phyloP scores from a whole-genome alignment of 2,797 vertebrate species.

The Xerus rutilus region DNA sequence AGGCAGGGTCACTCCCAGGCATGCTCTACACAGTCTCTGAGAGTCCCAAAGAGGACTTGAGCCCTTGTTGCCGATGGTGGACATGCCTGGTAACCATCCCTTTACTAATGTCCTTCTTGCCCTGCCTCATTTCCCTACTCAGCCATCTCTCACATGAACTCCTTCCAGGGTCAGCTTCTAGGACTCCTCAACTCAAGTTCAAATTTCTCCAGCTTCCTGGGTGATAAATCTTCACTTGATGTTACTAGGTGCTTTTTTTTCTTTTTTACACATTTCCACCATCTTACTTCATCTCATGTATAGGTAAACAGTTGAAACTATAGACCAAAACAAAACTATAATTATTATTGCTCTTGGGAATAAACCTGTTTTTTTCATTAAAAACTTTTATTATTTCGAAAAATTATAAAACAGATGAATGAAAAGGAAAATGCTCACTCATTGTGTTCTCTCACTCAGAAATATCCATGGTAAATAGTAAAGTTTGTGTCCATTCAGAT shows the following conservation, averaged over 20 bases:
- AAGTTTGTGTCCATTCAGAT: not conserved
- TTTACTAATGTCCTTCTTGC: no score
- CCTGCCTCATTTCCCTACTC: no score
- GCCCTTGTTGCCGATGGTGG: no score
- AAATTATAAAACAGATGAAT: constrained; percentile 6
- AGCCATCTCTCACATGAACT: not conserved
- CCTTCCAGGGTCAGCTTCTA: not conserved
- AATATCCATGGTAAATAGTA: not conserved
- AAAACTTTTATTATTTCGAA: constrained; percentile 4
- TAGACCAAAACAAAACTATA: not conserved
- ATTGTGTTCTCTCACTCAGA: not conserved
- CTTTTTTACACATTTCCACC: not conserved
- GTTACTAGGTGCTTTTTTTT: not conserved
- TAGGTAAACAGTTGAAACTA: not conserved
- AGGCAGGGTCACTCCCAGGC: no score
- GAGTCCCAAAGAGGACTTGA: no score
- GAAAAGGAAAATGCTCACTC: not conserved
- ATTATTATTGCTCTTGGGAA: not conserved
- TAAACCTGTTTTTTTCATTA: not conserved
- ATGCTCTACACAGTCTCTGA: no score
- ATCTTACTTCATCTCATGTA: not conserved
- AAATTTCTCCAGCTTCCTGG: not conserved
- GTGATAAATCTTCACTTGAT: not conserved
- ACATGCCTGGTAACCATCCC: no score
- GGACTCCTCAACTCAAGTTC: not conserved